phyloP scores from a whole-genome alignment of 92 coral and sea anemone genomes.

The Bergia sp. region DNA sequence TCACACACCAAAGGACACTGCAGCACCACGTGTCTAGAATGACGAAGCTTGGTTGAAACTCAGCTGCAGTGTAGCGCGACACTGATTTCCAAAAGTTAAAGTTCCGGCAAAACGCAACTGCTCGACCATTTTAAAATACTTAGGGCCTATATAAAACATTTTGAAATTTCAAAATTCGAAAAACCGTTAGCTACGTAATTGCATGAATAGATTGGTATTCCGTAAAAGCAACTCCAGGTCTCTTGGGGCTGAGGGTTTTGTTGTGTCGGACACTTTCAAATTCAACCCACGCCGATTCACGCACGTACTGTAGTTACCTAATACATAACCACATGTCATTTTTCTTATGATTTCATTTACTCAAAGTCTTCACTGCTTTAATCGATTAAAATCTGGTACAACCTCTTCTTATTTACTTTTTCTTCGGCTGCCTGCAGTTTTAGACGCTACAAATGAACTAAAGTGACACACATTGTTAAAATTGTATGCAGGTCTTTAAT shows the following conservation, averaged over 20 bases:
- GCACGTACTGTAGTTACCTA: background rate
- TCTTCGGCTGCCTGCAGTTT: background rate
- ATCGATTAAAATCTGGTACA: background rate
- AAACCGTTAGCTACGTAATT: background rate
- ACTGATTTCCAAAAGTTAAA: too few relatives aligned
- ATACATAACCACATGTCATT: background rate
- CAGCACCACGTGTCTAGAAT: too few relatives aligned
- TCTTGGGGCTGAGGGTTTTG: background rate
- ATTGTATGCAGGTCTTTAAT: background rate
- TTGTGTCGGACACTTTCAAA: background rate
- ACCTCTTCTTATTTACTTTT: background rate
- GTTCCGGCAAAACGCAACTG: background rate
- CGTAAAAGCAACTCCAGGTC: background rate
- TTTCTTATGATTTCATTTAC: background rate
- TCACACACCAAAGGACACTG: too few relatives aligned
- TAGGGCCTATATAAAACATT: too few relatives aligned
- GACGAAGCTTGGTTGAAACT: too few relatives aligned
- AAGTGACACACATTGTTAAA: too few relatives aligned
- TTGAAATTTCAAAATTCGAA: background rate
- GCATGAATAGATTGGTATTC: background rate
- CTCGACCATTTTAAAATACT: background rate
- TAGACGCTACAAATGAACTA: too few relatives aligned
- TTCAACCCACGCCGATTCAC: background rate
- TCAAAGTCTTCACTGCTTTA: background rate
- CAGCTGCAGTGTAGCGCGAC: too few relatives aligned